phyloP scores from a whole-genome alignment of 2,888 invertebrate genomes.

The Halocaridina rubra region DNA sequence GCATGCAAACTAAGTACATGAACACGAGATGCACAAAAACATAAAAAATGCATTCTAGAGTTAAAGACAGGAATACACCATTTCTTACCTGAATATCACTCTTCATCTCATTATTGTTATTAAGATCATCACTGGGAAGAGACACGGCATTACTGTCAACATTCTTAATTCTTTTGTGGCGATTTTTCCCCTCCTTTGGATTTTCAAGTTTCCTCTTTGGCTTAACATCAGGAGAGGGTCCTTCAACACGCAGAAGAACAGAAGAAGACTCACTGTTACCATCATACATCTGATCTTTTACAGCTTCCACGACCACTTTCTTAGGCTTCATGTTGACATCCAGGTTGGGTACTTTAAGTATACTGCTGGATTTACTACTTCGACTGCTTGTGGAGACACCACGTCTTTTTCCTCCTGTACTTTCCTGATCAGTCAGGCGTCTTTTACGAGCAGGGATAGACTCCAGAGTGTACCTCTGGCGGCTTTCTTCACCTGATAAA shows the following conservation, averaged over 20 bases:
- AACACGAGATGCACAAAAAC: not conserved
- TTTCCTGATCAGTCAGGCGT: conserved; percentile 65
- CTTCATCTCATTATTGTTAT: conserved; percentile 35
- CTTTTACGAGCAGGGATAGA: conserved; percentile 67
- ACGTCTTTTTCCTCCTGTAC: conserved; percentile 18
- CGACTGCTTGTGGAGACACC: not conserved
- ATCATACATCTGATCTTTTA: conserved; percentile 5
- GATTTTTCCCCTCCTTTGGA: conserved; percentile 3
- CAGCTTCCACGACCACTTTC: not conserved
- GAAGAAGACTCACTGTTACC: not conserved
- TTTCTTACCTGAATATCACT: conserved; percentile 12
- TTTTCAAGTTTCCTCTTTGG: conserved; percentile 34
- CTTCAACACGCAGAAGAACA: not conserved
- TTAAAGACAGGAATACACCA: too few relatives aligned
- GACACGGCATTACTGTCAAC: not conserved
- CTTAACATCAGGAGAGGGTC: not conserved
- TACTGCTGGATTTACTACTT: not conserved
- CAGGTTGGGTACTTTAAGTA: not conserved
- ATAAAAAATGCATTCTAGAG: too few relatives aligned
- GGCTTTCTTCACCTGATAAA: conserved; percentile 66
- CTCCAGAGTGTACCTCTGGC: conserved; percentile 64
- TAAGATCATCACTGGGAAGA: conserved; percentile 10
- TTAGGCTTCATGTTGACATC: not conserved
- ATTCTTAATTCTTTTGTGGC: conserved; percentile 24
- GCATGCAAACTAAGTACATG: not conserved